Conservation (phyloP, 64 coral and sea anemone species). For the Stichodactyla mertensii region DNA sequence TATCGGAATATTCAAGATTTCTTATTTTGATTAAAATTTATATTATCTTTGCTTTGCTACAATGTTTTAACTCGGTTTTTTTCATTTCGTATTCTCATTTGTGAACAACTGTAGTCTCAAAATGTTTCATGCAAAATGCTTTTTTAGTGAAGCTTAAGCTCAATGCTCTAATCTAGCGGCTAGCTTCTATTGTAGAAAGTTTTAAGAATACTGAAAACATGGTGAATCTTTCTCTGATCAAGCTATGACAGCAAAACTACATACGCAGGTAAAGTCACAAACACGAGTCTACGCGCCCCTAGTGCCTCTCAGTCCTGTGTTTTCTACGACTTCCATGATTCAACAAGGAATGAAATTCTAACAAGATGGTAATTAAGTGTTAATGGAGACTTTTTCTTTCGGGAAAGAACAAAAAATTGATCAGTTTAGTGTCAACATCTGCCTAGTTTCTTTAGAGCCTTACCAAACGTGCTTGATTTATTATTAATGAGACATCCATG, state of each 20-base stretch:
- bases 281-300: not conserved
- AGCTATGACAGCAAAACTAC: not conserved
- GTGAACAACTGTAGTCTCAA: too few relatives aligned
- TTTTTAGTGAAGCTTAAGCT: too few relatives aligned
- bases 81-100: too few relatives aligned
- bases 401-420: not conserved
- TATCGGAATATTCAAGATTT: too few relatives aligned
- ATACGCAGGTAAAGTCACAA: not conserved
- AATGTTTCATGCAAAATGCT: too few relatives aligned
- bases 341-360: not conserved
- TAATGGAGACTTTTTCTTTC: not conserved
- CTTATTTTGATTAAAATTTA: too few relatives aligned
- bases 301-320: too few relatives aligned
- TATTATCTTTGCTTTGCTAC: too few relatives aligned
- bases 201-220: too few relatives aligned
- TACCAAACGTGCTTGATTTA: conserved; percentile 12
- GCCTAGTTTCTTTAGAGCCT: not conserved
- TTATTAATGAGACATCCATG: not conserved
- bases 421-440: not conserved
- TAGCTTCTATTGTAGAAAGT: too few relatives aligned
- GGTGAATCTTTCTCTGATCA: not conserved
- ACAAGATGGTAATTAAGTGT: not conserved
- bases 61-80: too few relatives aligned
- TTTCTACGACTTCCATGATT: not conserved
- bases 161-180: too few relatives aligned